Conservation (phyloP, 2,888 invertebrate genomes). For the Plusia festucae region DNA sequence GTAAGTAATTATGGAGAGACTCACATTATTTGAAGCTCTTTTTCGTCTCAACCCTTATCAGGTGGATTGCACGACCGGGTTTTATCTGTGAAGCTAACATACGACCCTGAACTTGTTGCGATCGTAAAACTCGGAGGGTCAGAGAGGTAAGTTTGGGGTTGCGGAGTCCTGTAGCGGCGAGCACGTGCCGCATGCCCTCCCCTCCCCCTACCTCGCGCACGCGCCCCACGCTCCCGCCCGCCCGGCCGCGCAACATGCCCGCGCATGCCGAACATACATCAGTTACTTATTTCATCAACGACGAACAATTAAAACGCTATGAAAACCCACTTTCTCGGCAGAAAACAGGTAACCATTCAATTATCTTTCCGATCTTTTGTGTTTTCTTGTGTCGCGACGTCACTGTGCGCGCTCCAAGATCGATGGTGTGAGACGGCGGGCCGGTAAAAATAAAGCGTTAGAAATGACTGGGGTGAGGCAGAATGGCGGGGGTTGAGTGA, state of each 20-base stretch:
- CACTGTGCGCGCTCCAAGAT: conserved; percentile 56
- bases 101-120: conserved; percentile 50
- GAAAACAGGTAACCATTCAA: conserved; percentile 76
- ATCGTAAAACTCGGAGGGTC: conserved; percentile 34
- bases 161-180: conserved; percentile 9
- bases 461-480: conserved; percentile 87
- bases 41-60: background rate
- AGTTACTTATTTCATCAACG: conserved; percentile 77
- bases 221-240: conserved; percentile 58
- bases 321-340: conserved; percentile 70
- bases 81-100: conserved; percentile 7
- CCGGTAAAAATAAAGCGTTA: conserved; percentile 88
- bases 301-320: conserved; percentile 79
- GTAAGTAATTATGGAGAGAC: background rate
- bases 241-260: conserved; percentile 70
- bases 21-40: background rate
- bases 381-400: conserved; percentile 40
- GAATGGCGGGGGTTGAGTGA: conserved; percentile 87
- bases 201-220: conserved; percentile 41
- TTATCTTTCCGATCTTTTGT: conserved; percentile 50
- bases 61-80: background rate
- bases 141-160: conserved; percentile 20
- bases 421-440: conserved; percentile 86
- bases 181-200: conserved; percentile 30
- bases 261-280: conserved; percentile 76